Base-by-base conservation (phyloP, 2,888 invertebrate species). In the Trissolcus brochymenae region DNA sequence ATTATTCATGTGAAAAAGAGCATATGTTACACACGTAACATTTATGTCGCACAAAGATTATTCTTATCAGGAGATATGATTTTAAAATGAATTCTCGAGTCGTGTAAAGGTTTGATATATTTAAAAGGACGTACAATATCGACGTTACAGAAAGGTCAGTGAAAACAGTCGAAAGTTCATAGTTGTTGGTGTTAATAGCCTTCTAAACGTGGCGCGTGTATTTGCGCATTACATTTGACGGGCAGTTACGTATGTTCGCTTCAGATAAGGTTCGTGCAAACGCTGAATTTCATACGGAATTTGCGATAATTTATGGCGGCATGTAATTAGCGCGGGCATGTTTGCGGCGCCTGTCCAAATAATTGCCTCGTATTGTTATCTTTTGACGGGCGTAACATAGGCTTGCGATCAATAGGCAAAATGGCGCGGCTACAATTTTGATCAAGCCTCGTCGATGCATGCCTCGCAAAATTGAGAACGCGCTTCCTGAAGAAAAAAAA, bases 251-350 rank as follows among this genome's bases (percentile, higher is more conserved):
- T 51, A 72, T 53, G 56, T 59, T 59, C 50, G 57, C 46, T 49
- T 2, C 62, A 82, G 82, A 82, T 85, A 84, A 85, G 84, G 82
- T 79, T 80, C 70, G 79, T 62, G 79, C 79, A 79, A 84, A 82
- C 80, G 83, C 81, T 80, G 80, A 84, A 86, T 86, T 84, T 85
- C 83, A 82, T 81, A 72, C 81, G 77, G 80, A 82, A 85, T 85
- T 84, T 83, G 82, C 82, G 82, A 84, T 83, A 81, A 82, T 82
- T 86, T 83, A 83, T 78, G 81, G 80, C 76, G 84, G 83, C 81
- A 81, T 79, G 83, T 84, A 87, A 87, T 86, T 85, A 85, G 83
- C 57, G 49, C 67, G 74, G 56, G 71, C 59, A 54, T 57, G 56
- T 74, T 78, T 73, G 74, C 70, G 70, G 68, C 74, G 49, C 35